Evolutionary conservation across 2,888 invertebrate genomes (phyloP), one percentile per base, ranked within the genome.

Genomic region (Folsomia manolachei): DNA sequence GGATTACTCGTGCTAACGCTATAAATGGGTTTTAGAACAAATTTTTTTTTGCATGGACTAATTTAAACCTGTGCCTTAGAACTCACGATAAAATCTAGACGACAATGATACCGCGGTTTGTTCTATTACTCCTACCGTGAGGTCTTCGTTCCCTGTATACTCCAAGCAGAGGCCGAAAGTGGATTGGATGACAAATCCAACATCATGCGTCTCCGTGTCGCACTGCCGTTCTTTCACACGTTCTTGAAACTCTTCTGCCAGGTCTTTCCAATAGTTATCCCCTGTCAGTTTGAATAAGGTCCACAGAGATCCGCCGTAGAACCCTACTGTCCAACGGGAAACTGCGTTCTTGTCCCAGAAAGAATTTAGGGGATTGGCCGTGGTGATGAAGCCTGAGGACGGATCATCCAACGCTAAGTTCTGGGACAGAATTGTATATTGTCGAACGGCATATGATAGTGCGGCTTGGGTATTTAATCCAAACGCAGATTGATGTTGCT

Each of bases 181-280:
- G 2, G 75, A 74, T 79, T 79, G 79, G 27, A 80, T 80, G 9
- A 80, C 77, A 62, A 80, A 80, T 2, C 80, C 80, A 27, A 79
- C 74, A 56, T 80, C 80, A 69, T 80, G 80, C 18, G 76, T 78
- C 4, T 69, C 68, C 0, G 75, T 77, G 66, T 80, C 78, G 67
- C 71, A 75, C 51, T 78, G 72, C 9, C 78, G 60, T 1, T 63
- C 65, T 21, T 69, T 68, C 1, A 80, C 69, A 27, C 75, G 69
- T 51, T 73, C 76, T 65, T 79, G 80, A 24, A 71, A 76, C 14
- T 66, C 71, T 23, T 70, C 26, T 1, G 79, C 80, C 19, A 72
- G 52, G 1, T 24, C 39, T 18, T 72, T 72, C 80, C 80, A 79
- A 53, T 73, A 71, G 1, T 68, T 61, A 23, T 73, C 75, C 18